Evolutionary conservation across 2,113 vertebrate genomes (phyloP), one percentile per base, ranked within the genome.

Genomic region (Pseudolaguvia tuberculata): DNA sequence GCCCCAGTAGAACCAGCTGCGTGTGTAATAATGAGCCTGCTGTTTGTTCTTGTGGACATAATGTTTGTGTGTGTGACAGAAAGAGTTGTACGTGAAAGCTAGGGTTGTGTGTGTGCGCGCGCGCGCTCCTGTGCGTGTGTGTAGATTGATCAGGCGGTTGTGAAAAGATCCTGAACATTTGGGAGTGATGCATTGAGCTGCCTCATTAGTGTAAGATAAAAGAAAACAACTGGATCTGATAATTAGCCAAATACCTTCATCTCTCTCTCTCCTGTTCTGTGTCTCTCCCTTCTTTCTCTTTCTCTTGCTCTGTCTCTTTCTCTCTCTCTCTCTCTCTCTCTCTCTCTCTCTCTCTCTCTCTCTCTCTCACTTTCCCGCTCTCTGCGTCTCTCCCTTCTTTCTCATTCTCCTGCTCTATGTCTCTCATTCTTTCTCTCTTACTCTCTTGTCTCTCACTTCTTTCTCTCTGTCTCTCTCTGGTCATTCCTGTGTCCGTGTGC

Each of bases 141-240:
- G 70, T 55, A 50, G 57, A 73, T 73, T 53, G 72, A 73, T 73
- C 58, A 73, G 58, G 72, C 63, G 58, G 10, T 23, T 56, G 35
- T 56, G 69, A 45, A 21, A n/a, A 53, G 48, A 17, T 35, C 15
- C 47, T 29, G 31, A 18, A 8, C 18, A 55, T 42, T 42, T 47
- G 20, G 55, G 58, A 52, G 47, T 62, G 57, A 51, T 52, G 48
- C 14, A 18, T 29, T 51, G 45, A 56, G 52, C 56, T 27, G 56
- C n/a, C 56, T 69, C 75, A 11, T 77, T 70, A 68, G 61, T 63
- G 61, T 13, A 11, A 12, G 29, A 35, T 13, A 62, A 20, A 42
- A 45, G 39, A 66, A 42, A 66, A 66, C 3, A 0, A 48, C 25
- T 45, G 48, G 23, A 66, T 31, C 51, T 25, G 7, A 35, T 74